A percentile compares a stretch with the other conserved stretches of the same genome.
phyloP scores from a whole-genome alignment of 2,888 invertebrate genomes.

The Raillietiella orientalis region DNA sequence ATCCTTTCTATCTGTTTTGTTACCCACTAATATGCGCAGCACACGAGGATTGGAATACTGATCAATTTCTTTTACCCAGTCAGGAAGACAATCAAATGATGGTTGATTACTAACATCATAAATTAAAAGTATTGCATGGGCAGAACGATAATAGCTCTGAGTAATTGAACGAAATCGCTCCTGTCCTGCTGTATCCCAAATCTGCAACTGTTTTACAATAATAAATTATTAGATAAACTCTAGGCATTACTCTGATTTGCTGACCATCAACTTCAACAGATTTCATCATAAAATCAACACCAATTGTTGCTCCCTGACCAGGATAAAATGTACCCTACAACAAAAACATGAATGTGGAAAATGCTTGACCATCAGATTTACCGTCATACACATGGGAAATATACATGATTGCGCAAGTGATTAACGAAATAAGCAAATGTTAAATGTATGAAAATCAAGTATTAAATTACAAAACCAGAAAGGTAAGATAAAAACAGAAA shows the following conservation, averaged over 20 bases:
- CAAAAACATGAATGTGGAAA: neutral
- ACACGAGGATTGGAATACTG: slow-evolving; percentile 89
- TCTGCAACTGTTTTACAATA: slow-evolving; percentile 77
- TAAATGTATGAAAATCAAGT: no score
- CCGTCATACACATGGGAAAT: no score
- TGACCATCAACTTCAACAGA: slow-evolving; percentile 87
- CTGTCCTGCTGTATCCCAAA: slow-evolving; percentile 96
- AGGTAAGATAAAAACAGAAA: slow-evolving; percentile 1
- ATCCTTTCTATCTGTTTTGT: slow-evolving; percentile 88
- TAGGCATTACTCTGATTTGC: slow-evolving; percentile 63
- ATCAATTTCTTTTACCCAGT: slow-evolving; percentile 89
- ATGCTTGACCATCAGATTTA: no score
- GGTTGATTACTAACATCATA: slow-evolving; percentile 95
- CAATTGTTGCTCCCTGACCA: slow-evolving; percentile 92
- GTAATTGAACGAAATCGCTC: slow-evolving; percentile 89
- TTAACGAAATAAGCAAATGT: no score
- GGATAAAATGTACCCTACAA: slow-evolving; percentile 73
- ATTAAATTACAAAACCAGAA: no score
- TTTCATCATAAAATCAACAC: slow-evolving; percentile 98
- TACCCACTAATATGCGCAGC: slow-evolving; percentile 77
- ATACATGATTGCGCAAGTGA: no score
- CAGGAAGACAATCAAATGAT: slow-evolving; percentile 82
- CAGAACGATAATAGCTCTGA: slow-evolving; percentile 87
- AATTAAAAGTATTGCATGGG: slow-evolving; percentile 80
- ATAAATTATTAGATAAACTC: no score